Evolutionary conservation across 2,888 invertebrate species (phyloP).

Genomic region (Drosophila eohydei): DNA sequence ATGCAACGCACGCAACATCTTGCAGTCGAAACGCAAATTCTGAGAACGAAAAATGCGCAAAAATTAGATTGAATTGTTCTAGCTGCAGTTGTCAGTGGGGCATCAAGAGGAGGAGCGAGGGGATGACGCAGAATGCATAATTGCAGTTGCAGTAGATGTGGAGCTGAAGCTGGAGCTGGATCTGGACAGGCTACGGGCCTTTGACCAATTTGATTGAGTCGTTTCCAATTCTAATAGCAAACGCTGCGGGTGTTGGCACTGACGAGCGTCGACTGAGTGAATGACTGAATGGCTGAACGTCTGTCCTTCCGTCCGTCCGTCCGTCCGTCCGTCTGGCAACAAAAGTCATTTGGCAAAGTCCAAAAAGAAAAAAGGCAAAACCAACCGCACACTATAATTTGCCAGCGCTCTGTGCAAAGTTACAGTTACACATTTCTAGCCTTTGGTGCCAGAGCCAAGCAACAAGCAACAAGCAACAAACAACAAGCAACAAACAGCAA

Average conservation of each 20-base stretch:
- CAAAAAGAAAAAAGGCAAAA: slow-evolving; percentile 42
- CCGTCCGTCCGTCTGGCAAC: slow-evolving; percentile 31
- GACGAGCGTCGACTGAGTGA: slow-evolving; percentile 46
- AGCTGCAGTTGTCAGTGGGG: slow-evolving; percentile 47
- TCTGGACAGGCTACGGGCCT: slow-evolving; percentile 37
- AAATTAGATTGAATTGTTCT: slow-evolving; percentile 77
- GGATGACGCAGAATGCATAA: slow-evolving; percentile 49
- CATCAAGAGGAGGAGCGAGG: not conserved
- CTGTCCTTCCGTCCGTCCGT: slow-evolving; percentile 18
- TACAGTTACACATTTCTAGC: slow-evolving; percentile 73
- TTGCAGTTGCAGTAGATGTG: slow-evolving; percentile 52
- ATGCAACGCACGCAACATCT: slow-evolving; percentile 67
- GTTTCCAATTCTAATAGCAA: slow-evolving; percentile 77
- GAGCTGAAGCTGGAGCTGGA: not conserved
- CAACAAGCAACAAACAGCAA: slow-evolving; percentile 24
- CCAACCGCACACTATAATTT: slow-evolving; percentile 74
- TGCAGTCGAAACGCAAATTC: slow-evolving; percentile 63
- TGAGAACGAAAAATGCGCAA: slow-evolving; percentile 64
- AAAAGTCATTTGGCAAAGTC: slow-evolving; percentile 73
- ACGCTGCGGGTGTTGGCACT: slow-evolving; percentile 78
- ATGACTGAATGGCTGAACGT: slow-evolving; percentile 19
- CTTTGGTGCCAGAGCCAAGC: slow-evolving; percentile 44
- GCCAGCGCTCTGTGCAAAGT: slow-evolving; percentile 49
- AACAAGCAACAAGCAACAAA: slow-evolving; percentile 18
- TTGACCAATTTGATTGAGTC: slow-evolving; percentile 76